Conservation (phyloP, 1,140 invertebrate genomes). For the Lysiphlebus fabarum region DNA sequence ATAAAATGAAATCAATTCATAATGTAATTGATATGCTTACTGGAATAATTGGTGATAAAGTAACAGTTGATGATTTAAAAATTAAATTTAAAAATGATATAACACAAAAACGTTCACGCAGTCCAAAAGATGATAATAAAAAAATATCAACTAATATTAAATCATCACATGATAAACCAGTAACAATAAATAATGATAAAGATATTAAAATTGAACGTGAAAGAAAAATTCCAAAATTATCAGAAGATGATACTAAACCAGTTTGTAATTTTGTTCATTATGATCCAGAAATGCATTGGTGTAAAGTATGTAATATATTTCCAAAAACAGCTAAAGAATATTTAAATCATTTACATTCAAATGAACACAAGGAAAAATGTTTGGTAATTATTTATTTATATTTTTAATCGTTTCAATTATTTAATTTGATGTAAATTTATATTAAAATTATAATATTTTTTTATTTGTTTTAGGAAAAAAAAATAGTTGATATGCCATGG, state of each 20-base stretch:
- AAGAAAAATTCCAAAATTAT: constrained; percentile 31
- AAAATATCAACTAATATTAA: constrained; percentile 42
- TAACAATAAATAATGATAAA: constrained; percentile 40
- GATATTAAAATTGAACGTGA: constrained; percentile 27
- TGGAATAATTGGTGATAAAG: constrained; percentile 71
- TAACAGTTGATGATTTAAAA: constrained; percentile 49
- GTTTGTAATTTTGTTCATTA: constrained; percentile 78
- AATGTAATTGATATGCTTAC: constrained; percentile 82
- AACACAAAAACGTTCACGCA: constrained; percentile 38
- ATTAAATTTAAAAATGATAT: constrained; percentile 46
- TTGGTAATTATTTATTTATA: constrained; percentile 49
- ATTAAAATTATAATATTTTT: constrained; percentile 4
- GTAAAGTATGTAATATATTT: constrained; percentile 78
- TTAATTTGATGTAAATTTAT: background rate
- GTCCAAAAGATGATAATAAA: constrained; percentile 49
- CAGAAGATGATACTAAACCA: constrained; percentile 40
- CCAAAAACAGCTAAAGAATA: constrained; percentile 81
- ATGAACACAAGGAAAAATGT: constrained; percentile 67
- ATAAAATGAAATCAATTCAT: constrained; percentile 76
- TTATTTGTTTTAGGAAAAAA: constrained; percentile 58
- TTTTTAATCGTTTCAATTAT: constrained; percentile 1
- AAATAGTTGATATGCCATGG: constrained; percentile 74
- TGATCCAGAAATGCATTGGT: constrained; percentile 87
- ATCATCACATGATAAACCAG: constrained; percentile 48
- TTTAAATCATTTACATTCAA: constrained; percentile 75